Base-by-base conservation (phyloP, 2,888 invertebrate genomes). In the Ectemnius cavifrons region DNA sequence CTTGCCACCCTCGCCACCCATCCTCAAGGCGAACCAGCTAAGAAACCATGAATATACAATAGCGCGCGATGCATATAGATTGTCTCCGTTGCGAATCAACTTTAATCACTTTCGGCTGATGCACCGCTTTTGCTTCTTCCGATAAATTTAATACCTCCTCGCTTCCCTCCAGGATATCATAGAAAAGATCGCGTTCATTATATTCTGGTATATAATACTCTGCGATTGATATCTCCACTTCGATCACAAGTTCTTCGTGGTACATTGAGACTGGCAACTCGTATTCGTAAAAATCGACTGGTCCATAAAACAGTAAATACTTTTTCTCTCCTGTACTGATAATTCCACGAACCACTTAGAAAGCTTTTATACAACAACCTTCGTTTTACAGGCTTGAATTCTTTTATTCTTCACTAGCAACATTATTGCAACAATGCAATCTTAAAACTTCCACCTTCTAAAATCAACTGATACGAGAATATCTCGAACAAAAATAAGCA, bases 21-120 rank as follows among this genome's bases (percentile, higher is more conserved):
- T 73, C 5, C 47, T 5, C 80, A 82, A 86, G 84, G 80, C 85
- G 83, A 82, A 80, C 81, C 79, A 83, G 86, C 88, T 89, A 89
- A 89, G 90, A 89, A 89, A 91, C 90, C 89, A 91, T 91, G 90
- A 91, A 91, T 91, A 91, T 91, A 91, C 91, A 91, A 91, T 90
- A 90, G 87, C 83, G 74, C 71, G 73, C 83, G 86, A 86, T 89
- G 86, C 87, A 88, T 87, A 84, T 84, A 84, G 83, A 85, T 85
- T 84, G 82, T 81, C 84, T 82, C 85, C 87, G 69, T 89, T 86
- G 86, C 83, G 86, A 87, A 87, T 88, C 85, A 88, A 88, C 85
- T 89, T 89, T 88, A 88, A 89, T 89, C 88, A 87, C 87, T 83
- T 71, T 75, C 66, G 67, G 61, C 64, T 49, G 61, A 27, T 59